Conservation (phyloP, 2,113 vertebrate genomes). For the Podocnemis expansa region DNA sequence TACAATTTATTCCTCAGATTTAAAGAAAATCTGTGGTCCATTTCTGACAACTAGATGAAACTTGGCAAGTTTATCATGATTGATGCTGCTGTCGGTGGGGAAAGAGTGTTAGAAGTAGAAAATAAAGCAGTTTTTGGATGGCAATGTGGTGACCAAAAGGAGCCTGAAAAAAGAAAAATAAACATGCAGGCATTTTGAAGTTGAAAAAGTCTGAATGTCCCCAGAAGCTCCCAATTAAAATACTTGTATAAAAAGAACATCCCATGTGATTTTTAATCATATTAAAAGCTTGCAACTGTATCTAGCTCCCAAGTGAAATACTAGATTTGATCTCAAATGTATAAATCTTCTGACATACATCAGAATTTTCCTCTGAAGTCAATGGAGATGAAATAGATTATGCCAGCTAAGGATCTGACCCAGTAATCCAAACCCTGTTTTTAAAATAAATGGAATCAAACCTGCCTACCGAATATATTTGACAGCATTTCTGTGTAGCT, state of each 20-base stretch:
- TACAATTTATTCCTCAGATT: not conserved
- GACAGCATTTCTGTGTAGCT: not conserved
- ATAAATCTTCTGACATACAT: not conserved
- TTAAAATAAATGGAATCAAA: not conserved
- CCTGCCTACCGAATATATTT: not conserved
- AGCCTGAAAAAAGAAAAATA: slow-evolving; percentile 1
- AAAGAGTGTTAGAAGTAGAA: not conserved
- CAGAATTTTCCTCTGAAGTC: not conserved
- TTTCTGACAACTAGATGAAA: not conserved
- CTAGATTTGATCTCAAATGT: not conserved
- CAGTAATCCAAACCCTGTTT: not conserved
- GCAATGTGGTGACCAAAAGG: not conserved
- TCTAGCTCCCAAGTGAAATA: not conserved
- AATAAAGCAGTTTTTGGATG: not conserved
- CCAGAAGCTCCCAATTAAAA: not conserved
- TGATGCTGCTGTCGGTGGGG: not conserved
- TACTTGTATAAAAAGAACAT: not conserved
- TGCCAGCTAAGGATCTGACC: not conserved
- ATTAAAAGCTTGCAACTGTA: not conserved
- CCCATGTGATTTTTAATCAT: not conserved
- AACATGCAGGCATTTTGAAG: not conserved
- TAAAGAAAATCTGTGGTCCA: not conserved
- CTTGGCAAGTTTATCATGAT: not conserved
- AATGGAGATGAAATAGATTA: not conserved
- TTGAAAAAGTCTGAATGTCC: not conserved